Evolutionary conservation across 2,888 invertebrate species (phyloP).

Genomic region (Sialis lutaria): DNA sequence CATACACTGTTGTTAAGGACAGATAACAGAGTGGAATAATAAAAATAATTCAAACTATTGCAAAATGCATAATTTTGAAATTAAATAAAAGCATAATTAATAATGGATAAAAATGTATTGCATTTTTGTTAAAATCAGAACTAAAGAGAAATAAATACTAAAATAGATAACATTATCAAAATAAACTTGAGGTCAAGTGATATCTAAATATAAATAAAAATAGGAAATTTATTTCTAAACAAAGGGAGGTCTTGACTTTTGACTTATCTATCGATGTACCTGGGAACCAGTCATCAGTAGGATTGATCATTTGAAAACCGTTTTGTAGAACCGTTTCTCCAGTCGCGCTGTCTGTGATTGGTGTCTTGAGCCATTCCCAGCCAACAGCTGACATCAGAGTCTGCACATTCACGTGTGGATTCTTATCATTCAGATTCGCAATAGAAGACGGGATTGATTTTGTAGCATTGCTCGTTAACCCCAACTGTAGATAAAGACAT

Average conservation of each 20-base stretch:
- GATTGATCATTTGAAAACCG: slow-evolving; percentile 74
- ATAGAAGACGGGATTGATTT: slow-evolving; percentile 66
- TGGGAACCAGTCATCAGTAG: slow-evolving; percentile 77
- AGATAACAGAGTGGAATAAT: not conserved
- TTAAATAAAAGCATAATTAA: not conserved
- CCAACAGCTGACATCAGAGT: slow-evolving; percentile 64
- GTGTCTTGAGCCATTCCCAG: slow-evolving; percentile 65
- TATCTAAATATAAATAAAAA: too few relatives aligned
- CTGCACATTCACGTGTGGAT: slow-evolving; percentile 50
- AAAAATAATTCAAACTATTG: not conserved
- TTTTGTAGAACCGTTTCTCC: slow-evolving; percentile 39
- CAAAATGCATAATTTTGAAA: not conserved
- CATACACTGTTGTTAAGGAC: not conserved
- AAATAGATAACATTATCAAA: slow-evolving; percentile 2
- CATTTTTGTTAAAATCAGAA: not conserved
- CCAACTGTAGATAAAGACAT: too few relatives aligned
- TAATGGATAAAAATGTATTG: not conserved
- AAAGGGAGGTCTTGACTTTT: not conserved
- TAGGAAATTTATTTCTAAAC: too few relatives aligned
- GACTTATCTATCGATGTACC: slow-evolving; percentile 27
- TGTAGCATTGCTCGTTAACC: slow-evolving; percentile 59
- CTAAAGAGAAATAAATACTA: not conserved
- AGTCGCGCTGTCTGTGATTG: slow-evolving; percentile 49
- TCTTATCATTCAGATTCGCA: slow-evolving; percentile 63
- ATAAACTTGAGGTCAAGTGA: not conserved